A percentile compares a stretch with the other conserved stretches of the same genome.
phyloP scores from a whole-genome alignment of 1,140 invertebrate species.

The Archivesica marissinica region DNA sequence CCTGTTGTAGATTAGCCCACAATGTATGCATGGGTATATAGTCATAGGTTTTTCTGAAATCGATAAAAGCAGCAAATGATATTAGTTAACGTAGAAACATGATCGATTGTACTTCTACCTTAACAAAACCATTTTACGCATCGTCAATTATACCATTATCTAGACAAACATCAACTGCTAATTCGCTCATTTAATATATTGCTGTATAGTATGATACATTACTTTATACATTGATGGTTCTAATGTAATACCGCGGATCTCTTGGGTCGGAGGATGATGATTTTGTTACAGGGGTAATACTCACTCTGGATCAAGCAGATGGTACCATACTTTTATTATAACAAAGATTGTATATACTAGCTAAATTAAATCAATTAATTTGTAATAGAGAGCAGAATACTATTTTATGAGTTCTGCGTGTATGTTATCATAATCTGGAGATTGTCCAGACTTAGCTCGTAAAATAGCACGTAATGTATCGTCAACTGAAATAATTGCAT shows the following conservation, averaged over 20 bases:
- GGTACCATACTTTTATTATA: conserved; percentile 11
- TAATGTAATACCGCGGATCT: conserved; percentile 49
- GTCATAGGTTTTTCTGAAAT: not conserved
- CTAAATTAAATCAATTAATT: no score
- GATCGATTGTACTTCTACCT: not conserved
- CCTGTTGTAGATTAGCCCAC: not conserved
- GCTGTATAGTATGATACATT: no score
- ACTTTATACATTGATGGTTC: conserved; percentile 29
- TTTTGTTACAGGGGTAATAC: conserved; percentile 52
- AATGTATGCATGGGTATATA: not conserved
- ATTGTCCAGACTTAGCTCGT: not conserved
- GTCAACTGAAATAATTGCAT: not conserved
- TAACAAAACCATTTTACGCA: not conserved
- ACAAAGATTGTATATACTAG: no score
- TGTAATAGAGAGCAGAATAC: no score
- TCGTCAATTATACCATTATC: not conserved
- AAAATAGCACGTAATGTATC: not conserved
- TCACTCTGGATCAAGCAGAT: not conserved
- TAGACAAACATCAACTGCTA: not conserved
- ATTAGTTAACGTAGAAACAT: not conserved
- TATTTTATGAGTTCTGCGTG: not conserved
- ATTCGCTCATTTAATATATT: conserved; percentile 35
- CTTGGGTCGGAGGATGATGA: conserved; percentile 18
- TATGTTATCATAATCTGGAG: not conserved
- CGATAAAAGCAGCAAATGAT: not conserved